Conservation (phyloP, 1,140 invertebrate genomes). For the Idris sp. region DNA sequence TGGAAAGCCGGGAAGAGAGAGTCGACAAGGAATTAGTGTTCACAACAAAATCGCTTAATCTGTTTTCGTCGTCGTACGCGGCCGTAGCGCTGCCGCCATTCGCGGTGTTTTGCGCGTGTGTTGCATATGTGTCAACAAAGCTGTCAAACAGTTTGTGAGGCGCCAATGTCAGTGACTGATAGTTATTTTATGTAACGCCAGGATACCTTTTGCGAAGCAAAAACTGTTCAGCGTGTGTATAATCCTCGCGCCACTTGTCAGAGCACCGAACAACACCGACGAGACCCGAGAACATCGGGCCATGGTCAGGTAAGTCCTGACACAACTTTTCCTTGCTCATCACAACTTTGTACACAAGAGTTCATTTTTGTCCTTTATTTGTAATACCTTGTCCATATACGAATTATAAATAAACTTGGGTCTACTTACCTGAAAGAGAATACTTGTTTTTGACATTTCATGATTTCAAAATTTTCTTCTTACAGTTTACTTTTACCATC, state of each 20-base stretch:
- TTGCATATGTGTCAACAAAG: slow-evolving; percentile 51
- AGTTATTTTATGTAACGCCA: slow-evolving; percentile 60
- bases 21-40: slow-evolving; percentile 73
- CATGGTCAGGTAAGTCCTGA: slow-evolving; percentile 73
- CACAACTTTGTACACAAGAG: too few species aligned
- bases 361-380: too few species aligned
- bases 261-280: slow-evolving; percentile 32
- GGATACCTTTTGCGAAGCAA: too few species aligned
- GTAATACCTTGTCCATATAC: too few species aligned
- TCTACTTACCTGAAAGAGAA: too few species aligned
- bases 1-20: slow-evolving; percentile 75
- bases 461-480: too few species aligned
- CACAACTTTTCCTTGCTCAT: slow-evolving; percentile 1
- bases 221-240: too few species aligned
- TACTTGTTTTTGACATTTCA: too few species aligned
- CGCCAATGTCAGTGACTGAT: not conserved
- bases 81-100: slow-evolving; percentile 67
- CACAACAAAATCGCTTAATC: slow-evolving; percentile 81
- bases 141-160: too few species aligned
- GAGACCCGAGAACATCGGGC: slow-evolving; percentile 53
- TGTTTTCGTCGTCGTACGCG: slow-evolving; percentile 76
- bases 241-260: slow-evolving; percentile 54
- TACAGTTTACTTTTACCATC: too few species aligned
- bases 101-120: slow-evolving; percentile 60
- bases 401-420: too few species aligned